Percentiles rank a stretch among this genome's conserved stretches.
Conservation (phyloP, 2,888 invertebrate species). For the Xylota segnis region DNA sequence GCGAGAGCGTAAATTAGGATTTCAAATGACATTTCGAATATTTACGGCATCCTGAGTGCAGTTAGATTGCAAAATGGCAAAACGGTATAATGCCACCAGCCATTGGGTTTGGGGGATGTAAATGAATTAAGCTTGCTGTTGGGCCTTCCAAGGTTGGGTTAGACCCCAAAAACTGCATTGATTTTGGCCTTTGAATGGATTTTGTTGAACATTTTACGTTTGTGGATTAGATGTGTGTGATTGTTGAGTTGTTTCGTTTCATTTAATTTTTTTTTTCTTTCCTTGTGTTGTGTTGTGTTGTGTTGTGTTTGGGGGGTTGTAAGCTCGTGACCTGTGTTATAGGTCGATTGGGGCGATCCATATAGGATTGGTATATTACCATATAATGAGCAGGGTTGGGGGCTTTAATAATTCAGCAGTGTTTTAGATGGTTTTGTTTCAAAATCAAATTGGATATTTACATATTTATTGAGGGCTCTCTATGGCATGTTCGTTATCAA, state of each 20-base stretch:
- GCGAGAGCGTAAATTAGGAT: constrained; percentile 84
- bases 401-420: constrained; percentile 68
- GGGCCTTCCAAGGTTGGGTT: background rate
- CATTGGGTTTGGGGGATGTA: constrained; percentile 37
- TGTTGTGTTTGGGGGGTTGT: background rate
- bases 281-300: too few species aligned
- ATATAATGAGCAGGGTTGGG: background rate
- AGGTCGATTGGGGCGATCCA: background rate
- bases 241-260: constrained; percentile 20
- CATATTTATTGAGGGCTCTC: constrained; percentile 64
- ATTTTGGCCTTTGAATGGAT: constrained; percentile 63
- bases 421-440: constrained; percentile 69
- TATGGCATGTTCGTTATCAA: constrained; percentile 50
- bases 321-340: constrained; percentile 3
- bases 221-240: constrained; percentile 57
- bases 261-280: background rate
- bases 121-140: constrained; percentile 63
- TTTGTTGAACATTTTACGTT: constrained; percentile 67
- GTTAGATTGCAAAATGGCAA: constrained; percentile 75
- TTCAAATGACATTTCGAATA: constrained; percentile 85
- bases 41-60: constrained; percentile 81
- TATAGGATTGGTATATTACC: constrained; percentile 1
- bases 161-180: constrained; percentile 73
- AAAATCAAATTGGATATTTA: constrained; percentile 72
- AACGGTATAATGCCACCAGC: constrained; percentile 57